Evolutionary conservation across 2,888 invertebrate species (phyloP), one percentile per base, ranked within the genome.

Genomic region (Digitonthophagus gazella): DNA sequence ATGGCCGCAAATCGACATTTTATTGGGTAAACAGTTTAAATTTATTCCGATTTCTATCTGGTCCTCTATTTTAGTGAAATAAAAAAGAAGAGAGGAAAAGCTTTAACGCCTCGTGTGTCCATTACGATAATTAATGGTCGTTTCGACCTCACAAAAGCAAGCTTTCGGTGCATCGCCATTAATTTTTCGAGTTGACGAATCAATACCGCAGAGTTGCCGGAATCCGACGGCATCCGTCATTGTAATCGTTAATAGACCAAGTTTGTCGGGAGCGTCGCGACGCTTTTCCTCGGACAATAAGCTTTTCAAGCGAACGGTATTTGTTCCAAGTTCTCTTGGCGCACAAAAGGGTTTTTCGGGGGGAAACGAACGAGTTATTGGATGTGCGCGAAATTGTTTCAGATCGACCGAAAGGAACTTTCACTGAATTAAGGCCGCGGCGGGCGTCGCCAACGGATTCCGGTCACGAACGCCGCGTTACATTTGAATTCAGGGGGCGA

Each of bases 401-500:
- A 44, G n/a, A n/a, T n/a, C n/a, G n/a, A n/a, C n/a, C n/a, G n/a
- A n/a, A n/a, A n/a, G 28, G 28, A 44, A 44, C 28, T 44, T 44
- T 44, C 28, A 44, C 28, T 44, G 28, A 44, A 44, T 44, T 44
- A 44, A 44, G 28, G 28, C n/a, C n/a, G n/a, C n/a, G n/a, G n/a
- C 57, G 6, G 56, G n/a, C 16, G 15, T 18, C 15, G 58, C 15
- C 58, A 6, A 18, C 18, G 0, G n/a, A 61, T 61, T 61, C 18
- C 14, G 18, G 19, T 61, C 61, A 61, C 61, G 61, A 20, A 18
- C 61, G 61, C 5, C 16, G 61, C 61, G 20, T 61, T 61, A 19
- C 61, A 61, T 61, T 61, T 61, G 20, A 61, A 61, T 61, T 61
- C 61, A 61, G 20, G 6, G 19, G 61, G 61, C 61, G 19, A 19